phyloP scores from a whole-genome alignment of 2,797 vertebrate genomes.

The Neoniphon sammara region DNA sequence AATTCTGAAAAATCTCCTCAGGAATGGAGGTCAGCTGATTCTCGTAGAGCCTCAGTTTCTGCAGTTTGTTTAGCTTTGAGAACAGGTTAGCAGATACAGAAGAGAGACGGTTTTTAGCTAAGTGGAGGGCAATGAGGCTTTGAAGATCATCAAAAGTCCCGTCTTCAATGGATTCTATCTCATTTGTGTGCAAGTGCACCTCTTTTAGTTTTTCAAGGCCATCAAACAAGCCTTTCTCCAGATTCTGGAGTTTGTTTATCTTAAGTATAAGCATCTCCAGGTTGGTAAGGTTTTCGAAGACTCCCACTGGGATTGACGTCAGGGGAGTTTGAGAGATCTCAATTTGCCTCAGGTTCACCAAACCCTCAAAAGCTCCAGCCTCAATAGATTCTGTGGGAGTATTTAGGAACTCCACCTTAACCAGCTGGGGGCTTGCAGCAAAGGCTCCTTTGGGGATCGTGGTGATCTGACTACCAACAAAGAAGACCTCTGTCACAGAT shows the following conservation, averaged over 20 bases:
- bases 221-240: slow-evolving; percentile 83
- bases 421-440: slow-evolving; percentile 73
- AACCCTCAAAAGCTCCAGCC: slow-evolving; percentile 83
- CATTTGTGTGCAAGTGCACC: slow-evolving; percentile 78
- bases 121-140: slow-evolving; percentile 75
- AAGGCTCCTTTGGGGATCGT: slow-evolving; percentile 80
- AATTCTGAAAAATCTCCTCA: slow-evolving; percentile 77
- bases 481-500: slow-evolving; percentile 77
- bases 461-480: slow-evolving; percentile 77
- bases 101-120: slow-evolving; percentile 81
- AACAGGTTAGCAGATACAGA: slow-evolving; percentile 74
- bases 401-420: slow-evolving; percentile 78
- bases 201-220: slow-evolving; percentile 69
- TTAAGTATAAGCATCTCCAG: slow-evolving; percentile 80
- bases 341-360: slow-evolving; percentile 70
- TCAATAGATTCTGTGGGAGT: slow-evolving; percentile 77
- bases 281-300: slow-evolving; percentile 80
- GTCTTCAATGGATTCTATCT: slow-evolving; percentile 81
- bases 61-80: slow-evolving; percentile 76
- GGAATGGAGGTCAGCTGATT: slow-evolving; percentile 81
- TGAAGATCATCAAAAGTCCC: slow-evolving; percentile 82
- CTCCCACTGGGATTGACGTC: slow-evolving; percentile 69
- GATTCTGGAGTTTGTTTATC: slow-evolving; percentile 71
- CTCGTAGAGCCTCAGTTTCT: slow-evolving; percentile 79
- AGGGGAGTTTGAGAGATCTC: slow-evolving; percentile 80